phyloP scores from a whole-genome alignment of 2,113 vertebrate genomes.

The Rhodinocichla rosea region DNA sequence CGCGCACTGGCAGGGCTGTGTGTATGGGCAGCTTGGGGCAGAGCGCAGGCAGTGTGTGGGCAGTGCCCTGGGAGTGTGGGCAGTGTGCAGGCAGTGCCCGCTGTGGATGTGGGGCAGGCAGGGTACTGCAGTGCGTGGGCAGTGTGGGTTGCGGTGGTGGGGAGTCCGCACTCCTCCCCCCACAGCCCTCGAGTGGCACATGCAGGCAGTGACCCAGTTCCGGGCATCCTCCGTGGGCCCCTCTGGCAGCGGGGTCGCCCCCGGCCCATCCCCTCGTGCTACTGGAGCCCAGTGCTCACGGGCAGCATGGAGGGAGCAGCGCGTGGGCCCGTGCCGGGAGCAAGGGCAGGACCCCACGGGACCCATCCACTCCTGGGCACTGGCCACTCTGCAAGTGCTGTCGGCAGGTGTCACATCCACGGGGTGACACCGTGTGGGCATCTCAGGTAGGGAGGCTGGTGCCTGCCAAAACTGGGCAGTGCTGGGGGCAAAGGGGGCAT shows the following conservation, averaged over 20 bases:
- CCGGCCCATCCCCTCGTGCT: accelerated
- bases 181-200: background rate
- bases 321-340: background rate
- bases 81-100: background rate
- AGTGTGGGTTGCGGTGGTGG: accelerated
- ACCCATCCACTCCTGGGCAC: background rate
- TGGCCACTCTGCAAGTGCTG: background rate
- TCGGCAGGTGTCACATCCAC: background rate
- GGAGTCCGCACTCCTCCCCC: background rate
- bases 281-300: accelerated
- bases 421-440: background rate
- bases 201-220: background rate
- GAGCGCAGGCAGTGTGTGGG: background rate
- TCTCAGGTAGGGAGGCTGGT: background rate
- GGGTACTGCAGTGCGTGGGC: background rate
- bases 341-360: background rate
- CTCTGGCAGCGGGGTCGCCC: background rate
- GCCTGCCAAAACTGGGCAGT: background rate
- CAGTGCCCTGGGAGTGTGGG: background rate
- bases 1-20: background rate
- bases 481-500: accelerated
- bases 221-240: accelerated
- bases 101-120: background rate
- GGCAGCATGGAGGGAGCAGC: accelerated
- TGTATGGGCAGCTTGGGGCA: background rate